Evolutionary conservation across 2,113 vertebrate genomes (phyloP).

Genomic region (Bufo bufo): DNA sequence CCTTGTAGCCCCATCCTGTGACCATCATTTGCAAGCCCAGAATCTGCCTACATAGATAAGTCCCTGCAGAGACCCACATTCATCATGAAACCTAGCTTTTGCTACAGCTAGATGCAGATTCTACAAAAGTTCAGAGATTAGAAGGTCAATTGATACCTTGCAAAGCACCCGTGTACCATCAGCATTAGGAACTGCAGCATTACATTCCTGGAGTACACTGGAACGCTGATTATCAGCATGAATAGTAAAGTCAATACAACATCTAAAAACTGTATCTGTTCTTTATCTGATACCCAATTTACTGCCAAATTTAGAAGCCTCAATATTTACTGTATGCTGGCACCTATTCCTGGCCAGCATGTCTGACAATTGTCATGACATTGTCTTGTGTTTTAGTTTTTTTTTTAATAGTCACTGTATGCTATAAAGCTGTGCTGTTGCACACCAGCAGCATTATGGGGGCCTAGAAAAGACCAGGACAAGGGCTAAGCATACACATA

Average conservation of each 20-base stretch:
- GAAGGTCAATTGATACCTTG: not conserved
- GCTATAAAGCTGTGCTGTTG: not conserved
- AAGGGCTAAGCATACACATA: not conserved
- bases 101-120: too few relatives aligned
- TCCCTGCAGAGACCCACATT: not conserved
- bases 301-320: too few relatives aligned
- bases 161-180: not conserved
- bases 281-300: too few relatives aligned
- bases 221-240: not conserved
- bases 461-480: not conserved
- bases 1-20: not conserved
- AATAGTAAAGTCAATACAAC: constrained; percentile 2
- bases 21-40: not conserved
- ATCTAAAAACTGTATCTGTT: too few relatives aligned
- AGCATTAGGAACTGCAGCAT: not conserved
- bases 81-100: too few relatives aligned
- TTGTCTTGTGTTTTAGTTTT: too few relatives aligned
- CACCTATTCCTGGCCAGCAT: not conserved
- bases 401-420: too few relatives aligned
- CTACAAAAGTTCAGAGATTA: too few relatives aligned
- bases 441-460: not conserved
- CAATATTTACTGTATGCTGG: not conserved
- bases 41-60: not conserved
- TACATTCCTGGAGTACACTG: not conserved
- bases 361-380: not conserved